Conservation (phyloP, 2,113 vertebrate species). For the Miniopterus natalensis region DNA sequence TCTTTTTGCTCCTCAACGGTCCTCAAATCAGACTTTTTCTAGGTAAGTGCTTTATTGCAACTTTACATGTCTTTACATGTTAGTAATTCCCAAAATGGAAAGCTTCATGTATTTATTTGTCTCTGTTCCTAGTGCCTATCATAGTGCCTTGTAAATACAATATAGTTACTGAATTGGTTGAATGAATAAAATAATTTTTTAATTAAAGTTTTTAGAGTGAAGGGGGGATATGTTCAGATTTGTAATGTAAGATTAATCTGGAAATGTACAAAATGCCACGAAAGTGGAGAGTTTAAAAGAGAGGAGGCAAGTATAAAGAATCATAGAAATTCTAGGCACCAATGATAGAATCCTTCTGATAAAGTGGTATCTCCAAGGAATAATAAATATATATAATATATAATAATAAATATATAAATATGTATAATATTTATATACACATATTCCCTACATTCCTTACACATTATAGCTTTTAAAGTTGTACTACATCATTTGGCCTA, state of each 20-base stretch:
- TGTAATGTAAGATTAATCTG: conserved; percentile 47
- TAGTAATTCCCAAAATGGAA: background rate
- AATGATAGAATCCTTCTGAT: background rate
- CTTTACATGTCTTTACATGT: background rate
- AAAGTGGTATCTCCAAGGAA: background rate
- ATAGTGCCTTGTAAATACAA: background rate
- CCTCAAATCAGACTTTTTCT: background rate
- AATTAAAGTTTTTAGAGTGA: background rate
- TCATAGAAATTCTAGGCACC: background rate
- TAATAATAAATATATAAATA: background rate
- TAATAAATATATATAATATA: background rate
- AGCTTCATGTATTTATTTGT: background rate
- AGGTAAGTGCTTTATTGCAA: background rate
- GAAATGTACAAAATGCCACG: background rate
- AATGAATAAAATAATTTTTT: background rate
- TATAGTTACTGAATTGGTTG: background rate
- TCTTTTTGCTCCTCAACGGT: background rate
- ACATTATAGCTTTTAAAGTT: background rate
- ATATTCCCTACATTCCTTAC: background rate
- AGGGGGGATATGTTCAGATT: background rate
- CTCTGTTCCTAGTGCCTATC: background rate
- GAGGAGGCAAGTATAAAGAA: background rate
- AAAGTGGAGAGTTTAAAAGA: background rate
- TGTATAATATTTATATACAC: background rate
- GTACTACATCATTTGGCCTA: background rate